Percentiles rank a stretch among this genome's conserved stretches.
Conservation (phyloP, 2,113 vertebrate genomes). For the Ammodytes marinus region DNA sequence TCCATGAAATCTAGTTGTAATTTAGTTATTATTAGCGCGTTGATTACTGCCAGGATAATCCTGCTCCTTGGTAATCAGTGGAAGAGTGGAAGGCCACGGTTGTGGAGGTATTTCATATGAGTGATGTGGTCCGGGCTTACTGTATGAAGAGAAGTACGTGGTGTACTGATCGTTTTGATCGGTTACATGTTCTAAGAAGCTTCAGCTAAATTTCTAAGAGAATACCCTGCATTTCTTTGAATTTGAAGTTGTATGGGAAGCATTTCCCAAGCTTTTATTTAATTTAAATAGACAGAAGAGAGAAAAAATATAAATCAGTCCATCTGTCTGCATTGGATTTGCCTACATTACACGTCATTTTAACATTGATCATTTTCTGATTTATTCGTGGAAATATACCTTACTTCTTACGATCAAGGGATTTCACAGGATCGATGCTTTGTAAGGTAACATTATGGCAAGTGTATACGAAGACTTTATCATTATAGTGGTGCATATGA, state of each 20-base stretch:
- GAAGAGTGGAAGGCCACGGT: conserved; percentile 53
- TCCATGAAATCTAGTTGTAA: conserved; percentile 1
- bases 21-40: conserved; percentile 35
- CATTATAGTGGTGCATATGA: neutral
- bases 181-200: neutral
- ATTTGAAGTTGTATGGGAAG: neutral
- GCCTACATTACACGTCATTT: neutral
- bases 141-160: conserved; percentile 35
- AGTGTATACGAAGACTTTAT: neutral
- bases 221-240: neutral
- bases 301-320: conserved; percentile 1
- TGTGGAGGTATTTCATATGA: conserved; percentile 59
- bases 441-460: neutral
- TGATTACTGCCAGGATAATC: conserved; percentile 53
- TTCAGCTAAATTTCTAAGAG: neutral
- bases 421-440: conserved; percentile 1
- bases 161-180: conserved; percentile 37
- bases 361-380: neutral
- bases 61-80: conserved; percentile 37
- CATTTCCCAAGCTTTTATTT: conserved; percentile 9
- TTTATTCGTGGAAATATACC: neutral
- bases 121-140: conserved; percentile 51
- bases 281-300: neutral
- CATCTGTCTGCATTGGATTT: neutral
- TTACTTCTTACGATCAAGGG: neutral